Conservation (phyloP, 2,888 invertebrate genomes). For the Amphipyra berbera region DNA sequence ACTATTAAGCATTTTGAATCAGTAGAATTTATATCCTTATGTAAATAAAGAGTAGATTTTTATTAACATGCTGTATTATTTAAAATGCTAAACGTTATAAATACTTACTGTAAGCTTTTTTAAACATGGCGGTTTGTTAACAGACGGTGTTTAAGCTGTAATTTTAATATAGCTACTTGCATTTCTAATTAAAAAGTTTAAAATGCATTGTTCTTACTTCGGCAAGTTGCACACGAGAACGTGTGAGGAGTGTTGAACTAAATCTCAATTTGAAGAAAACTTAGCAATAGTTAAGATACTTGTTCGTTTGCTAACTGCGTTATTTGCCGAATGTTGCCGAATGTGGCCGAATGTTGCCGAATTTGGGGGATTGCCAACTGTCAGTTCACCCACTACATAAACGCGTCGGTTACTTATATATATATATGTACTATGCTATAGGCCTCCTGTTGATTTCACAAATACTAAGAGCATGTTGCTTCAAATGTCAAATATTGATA, state of each 20-base stretch:
- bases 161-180: conserved; percentile 9
- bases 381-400: not conserved
- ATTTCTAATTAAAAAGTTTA: conserved; percentile 39
- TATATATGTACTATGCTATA: too few relatives aligned
- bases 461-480: not conserved
- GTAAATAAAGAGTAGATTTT: too few relatives aligned
- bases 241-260: conserved; percentile 23
- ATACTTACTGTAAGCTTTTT: too few relatives aligned
- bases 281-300: conserved; percentile 44
- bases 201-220: conserved; percentile 21
- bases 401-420: too few relatives aligned
- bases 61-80: not conserved
- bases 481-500: too few relatives aligned
- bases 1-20: too few relatives aligned
- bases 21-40: too few relatives aligned
- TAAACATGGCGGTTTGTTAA: not conserved
- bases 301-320: conserved; percentile 17
- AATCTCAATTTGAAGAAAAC: conserved; percentile 49
- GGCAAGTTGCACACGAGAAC: conserved; percentile 31
- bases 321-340: conserved; percentile 9
- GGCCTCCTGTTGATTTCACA: not conserved
- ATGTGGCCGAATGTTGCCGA: conserved; percentile 1
- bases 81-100: not conserved
- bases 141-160: conserved; percentile 3
- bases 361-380: conserved; percentile 13